These are phyloP conservation scores for Oxytorus armatus DNA, from an alignment of 2,888 invertebrate species.

Conservation along the genomic window DNA sequence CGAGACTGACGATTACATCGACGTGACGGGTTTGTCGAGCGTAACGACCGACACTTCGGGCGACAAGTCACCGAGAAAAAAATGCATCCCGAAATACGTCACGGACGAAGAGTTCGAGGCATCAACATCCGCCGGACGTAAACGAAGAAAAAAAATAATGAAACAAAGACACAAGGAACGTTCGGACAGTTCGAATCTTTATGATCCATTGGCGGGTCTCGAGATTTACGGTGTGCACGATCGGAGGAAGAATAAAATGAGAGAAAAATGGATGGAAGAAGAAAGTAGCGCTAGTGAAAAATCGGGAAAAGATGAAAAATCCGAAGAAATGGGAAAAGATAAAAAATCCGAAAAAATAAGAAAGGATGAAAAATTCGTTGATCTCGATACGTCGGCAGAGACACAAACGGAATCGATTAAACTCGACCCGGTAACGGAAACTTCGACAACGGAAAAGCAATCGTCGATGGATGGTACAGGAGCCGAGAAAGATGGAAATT, in stretches of 20 bases:
- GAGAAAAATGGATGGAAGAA: conserved; percentile 16
- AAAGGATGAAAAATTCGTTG: background rate
- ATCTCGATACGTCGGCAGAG: conserved; percentile 17
- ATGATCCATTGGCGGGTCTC: conserved; percentile 69
- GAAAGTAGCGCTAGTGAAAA: conserved; percentile 9
- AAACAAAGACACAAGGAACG: conserved; percentile 32
- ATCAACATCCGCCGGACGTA: conserved; percentile 21
- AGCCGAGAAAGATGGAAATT: background rate
- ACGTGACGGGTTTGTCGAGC: conserved; percentile 67
- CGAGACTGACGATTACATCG: conserved; percentile 56
- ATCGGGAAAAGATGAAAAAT: background rate
- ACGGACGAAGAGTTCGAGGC: conserved; percentile 49
- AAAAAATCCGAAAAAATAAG: background rate
- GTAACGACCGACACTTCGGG: conserved; percentile 9
- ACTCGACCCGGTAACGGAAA: conserved; percentile 31
- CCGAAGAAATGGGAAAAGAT: background rate
- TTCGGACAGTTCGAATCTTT: conserved; percentile 27
- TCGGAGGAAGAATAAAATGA: conserved; percentile 24
- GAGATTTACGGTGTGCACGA: conserved; percentile 64
- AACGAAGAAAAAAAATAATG: conserved; percentile 17
- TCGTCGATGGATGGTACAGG: conserved; percentile 1
- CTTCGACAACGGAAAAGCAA: conserved; percentile 23
- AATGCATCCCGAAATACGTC: conserved; percentile 47
- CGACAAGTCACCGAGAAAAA: conserved; percentile 6
- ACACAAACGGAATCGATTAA: conserved; percentile 3